Base-by-base conservation (phyloP, 2,888 invertebrate genomes). In the Enoplolaimus lenunculus region DNA sequence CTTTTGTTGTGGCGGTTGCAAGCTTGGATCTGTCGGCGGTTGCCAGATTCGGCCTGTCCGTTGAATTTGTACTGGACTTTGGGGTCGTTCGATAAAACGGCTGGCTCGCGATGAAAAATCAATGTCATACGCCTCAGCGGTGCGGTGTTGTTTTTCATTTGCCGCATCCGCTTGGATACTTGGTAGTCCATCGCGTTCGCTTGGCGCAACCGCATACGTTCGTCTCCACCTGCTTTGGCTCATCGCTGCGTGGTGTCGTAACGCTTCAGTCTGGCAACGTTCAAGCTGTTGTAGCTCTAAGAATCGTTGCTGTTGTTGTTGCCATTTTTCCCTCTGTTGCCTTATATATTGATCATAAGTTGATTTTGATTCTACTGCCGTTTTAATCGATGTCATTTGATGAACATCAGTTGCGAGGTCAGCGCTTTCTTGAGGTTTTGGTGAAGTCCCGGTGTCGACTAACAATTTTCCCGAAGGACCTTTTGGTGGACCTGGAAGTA, bases 11-110 rank as follows among this genome's bases (percentile, higher is more conserved):
- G 72, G 72, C n/a, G 75, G 75, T 0, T 75, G 73, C 35, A 75
- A 79, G 2, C 79, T 79, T 68, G 75, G 75, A 62, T 80, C 80
- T 21, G 78, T 78, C 2, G 80, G 80, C 28, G 80, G 80, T 60
- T 80, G 77, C 80, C 80, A 80, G 30, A 78, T 71, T 59, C 72
- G 74, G 1, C 80, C 80, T 3, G 75, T 72, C 45, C 77, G 69
- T 21, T 75, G 70, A 30, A 79, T 77, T 13, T 26, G 35, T 2
- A 57, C 57, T n/a, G 70, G n/a, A 3, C n/a, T 1, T 30, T 64
- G 57, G 7, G 69, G 71, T 30, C 28, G 2, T 35, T 57, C 59
- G 26, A 30, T 2, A 35, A 69, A 69, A 29, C 60, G 62, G 21
- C 21, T 21, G 21, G 21, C 45, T 45, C 45, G 45, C 7, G 45